Evolutionary conservation across 1,140 invertebrate genomes (phyloP).

Genomic region (Drosophila parabipectinata): DNA sequence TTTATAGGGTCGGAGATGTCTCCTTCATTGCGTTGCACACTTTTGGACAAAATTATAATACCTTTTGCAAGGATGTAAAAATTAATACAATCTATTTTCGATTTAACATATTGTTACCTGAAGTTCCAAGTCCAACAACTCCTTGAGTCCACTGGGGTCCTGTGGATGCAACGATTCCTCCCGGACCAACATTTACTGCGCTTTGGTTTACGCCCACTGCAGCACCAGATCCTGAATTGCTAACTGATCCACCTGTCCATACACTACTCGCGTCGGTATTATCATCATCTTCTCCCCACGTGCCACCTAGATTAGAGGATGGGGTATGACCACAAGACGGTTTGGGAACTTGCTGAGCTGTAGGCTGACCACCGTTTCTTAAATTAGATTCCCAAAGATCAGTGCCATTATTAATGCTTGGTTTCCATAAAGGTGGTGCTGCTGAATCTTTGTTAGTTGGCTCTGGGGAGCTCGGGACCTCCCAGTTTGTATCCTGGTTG

Average conservation of each 20-base stretch:
- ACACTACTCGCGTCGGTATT: conserved; percentile 89
- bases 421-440: conserved; percentile 90
- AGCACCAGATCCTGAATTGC: conserved; percentile 49
- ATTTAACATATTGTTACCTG: conserved; percentile 34
- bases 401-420: conserved; percentile 94
- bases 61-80: too few relatives aligned
- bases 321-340: conserved; percentile 96
- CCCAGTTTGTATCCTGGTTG: conserved; percentile 97
- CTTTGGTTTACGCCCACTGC: conserved; percentile 63
- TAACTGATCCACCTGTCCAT: conserved; percentile 87
- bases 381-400: conserved; percentile 98
- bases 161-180: conserved; percentile 60
- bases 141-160: conserved; percentile 70
- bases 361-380: conserved; percentile 94
- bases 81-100: too few relatives aligned
- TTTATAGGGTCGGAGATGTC: too few relatives aligned
- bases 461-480: conserved; percentile 94
- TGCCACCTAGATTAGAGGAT: conserved; percentile 95
- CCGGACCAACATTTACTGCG: conserved; percentile 52
- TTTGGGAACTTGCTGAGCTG: conserved; percentile 91
- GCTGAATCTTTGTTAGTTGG: conserved; percentile 87
- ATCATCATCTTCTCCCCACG: conserved; percentile 97
- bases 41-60: too few relatives aligned
- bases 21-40: too few relatives aligned
- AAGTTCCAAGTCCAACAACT: conserved; percentile 58